Evolutionary conservation across 2,888 invertebrate genomes (phyloP), one percentile per base, ranked within the genome.

Genomic region (Steinernema scapterisci): DNA sequence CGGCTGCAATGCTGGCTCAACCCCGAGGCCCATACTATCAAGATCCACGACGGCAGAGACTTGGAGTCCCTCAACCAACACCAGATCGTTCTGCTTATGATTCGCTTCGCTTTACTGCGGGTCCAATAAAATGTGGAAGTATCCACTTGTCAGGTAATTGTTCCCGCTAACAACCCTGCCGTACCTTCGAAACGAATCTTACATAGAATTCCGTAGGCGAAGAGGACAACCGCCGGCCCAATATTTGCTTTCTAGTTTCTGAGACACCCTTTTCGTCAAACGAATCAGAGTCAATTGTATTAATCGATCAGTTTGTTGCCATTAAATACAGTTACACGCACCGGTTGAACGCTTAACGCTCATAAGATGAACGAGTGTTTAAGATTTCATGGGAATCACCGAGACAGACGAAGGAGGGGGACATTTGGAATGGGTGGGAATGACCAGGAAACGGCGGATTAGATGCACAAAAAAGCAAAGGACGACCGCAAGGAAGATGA

Each of bases 1-100:
- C 63, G 63, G 16, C 63, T 63, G 9, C 63, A 63, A n/a, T 63
- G 63, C 63, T 63, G 63, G 63, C 63, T 63, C 9, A 63, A 31
- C 63, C 63, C 63, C 2, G 63, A 63, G 31, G 63, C 63, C 1
- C 63, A 63, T 13, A 31, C 63, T 13, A 63, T 63, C 63, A 27
- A 31, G 63, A 63, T 63, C 25, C 63, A 63, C 31, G 63, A 63
- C 19, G 63, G 63, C 16, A 25, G 63, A 6, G 63, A 63, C 9
- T 63, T 63, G 63, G 63, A 63, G 38, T 63, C 63, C 11, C 63
- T 63, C 31, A 31, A 38, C 38, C 21, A 38, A 31, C 63, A 31
- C 16, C 27, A 63, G 38, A 63, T 63, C 38, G 19, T 63, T 27
- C 38, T 63, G 7, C 63, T 63, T 13, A 63, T 63, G 63, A 13